Evolutionary conservation across 1,140 invertebrate genomes (phyloP).

Genomic region (Venustaconcha ellipsiformis): DNA sequence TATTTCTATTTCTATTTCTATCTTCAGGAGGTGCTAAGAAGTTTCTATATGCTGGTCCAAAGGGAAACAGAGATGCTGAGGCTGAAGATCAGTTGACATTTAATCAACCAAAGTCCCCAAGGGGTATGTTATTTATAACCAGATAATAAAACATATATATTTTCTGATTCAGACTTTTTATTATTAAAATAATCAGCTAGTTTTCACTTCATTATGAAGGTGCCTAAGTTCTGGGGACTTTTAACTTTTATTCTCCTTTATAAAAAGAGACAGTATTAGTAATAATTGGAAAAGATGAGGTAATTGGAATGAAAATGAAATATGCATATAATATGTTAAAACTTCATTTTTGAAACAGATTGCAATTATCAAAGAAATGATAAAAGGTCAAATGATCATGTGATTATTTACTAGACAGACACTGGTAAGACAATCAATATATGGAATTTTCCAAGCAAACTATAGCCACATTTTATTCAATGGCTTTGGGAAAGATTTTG

Average conservation of each 20-base stretch:
- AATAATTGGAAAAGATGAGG: no score
- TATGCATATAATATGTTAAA: no score
- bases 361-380: no score
- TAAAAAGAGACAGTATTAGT: no score
- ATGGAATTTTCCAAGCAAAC: no score
- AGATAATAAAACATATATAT: not conserved
- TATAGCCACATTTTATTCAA: no score
- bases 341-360: no score
- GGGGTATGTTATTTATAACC: not conserved
- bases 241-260: not conserved
- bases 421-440: no score
- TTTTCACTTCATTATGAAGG: not conserved
- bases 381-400: no score
- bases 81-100: constrained; percentile 29
- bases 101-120: constrained; percentile 7
- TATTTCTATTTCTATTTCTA: not conserved
- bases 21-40: constrained; percentile 44
- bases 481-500: no score
- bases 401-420: no score
- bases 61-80: constrained; percentile 25
- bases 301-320: no score
- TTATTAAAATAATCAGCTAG: not conserved
- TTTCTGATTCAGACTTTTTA: not conserved
- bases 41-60: constrained; percentile 42
- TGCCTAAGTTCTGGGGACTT: not conserved